phyloP scores from a whole-genome alignment of 2,888 invertebrate species.

The Luffia ferchaultella region DNA sequence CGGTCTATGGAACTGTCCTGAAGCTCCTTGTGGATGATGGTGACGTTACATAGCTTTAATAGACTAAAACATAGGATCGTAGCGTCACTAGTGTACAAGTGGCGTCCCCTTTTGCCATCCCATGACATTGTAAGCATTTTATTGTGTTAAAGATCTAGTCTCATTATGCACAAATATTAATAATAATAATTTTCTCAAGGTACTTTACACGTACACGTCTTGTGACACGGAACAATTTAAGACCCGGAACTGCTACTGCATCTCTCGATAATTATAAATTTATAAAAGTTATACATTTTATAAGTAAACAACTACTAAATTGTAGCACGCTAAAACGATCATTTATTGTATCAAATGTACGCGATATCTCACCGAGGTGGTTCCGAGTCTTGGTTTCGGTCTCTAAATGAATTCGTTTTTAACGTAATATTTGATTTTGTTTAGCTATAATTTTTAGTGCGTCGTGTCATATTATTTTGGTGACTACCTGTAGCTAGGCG shows the following conservation, averaged over 20 bases:
- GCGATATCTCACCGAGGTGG: no score
- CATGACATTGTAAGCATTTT: conserved; percentile 37
- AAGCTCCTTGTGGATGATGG: background rate
- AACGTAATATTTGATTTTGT: conserved; percentile 27
- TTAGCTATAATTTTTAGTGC: conserved; percentile 24
- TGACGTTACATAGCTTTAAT: conserved; percentile 35
- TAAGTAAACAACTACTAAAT: no score
- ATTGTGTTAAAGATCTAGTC: conserved; percentile 53
- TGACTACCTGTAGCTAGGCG: conserved; percentile 20
- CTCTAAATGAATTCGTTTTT: no score
- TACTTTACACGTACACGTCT: conserved; percentile 45
- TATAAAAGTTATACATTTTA: no score
- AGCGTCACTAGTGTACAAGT: background rate
- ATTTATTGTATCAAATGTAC: no score
- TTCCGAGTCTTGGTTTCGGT: no score
- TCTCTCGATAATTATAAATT: no score
- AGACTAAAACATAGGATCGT: conserved; percentile 22
- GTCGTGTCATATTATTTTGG: conserved; percentile 58
- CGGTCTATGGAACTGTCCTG: background rate
- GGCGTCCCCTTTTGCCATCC: conserved; percentile 24
- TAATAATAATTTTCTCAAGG: conserved; percentile 37
- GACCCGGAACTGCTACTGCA: no score
- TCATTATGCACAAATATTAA: conserved; percentile 52
- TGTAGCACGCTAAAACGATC: no score
- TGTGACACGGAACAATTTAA: conserved; percentile 30